Base-by-base conservation (phyloP, 2,888 invertebrate species). In the Urechis unicinctus region DNA sequence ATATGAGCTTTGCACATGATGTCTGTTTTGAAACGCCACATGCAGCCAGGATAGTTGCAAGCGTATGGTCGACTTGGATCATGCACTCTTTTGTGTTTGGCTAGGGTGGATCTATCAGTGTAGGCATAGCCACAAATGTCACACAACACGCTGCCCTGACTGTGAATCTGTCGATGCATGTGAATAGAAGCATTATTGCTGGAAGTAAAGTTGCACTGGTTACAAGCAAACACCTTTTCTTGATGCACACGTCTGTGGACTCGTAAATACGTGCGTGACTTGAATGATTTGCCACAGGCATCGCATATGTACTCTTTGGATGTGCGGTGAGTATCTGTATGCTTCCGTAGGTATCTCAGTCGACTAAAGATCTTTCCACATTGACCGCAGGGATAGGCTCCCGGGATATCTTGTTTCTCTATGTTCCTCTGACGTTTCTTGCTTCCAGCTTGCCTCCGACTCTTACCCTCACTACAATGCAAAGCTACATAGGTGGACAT, bases 11-110 rank as follows among this genome's bases (percentile, higher is more conserved):
- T 59, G 53, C 72, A 70, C 68, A 70, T 71, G 2, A 66, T 60
- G 49, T 74, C 71, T 2, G 69, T 68, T 50, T 70, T 68, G 56
- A 75, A 75, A 17, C 74, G 49, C 72, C 71, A 73, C 0, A 73
- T 72, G 58, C 74, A 74, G 0, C 69, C 73, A n/a, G 66, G 67
- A 53, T 63, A 69, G 6, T 61, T 64, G 54, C 74, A 75, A 0
- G 68, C 66, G 60, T 63, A 73, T 0, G 75, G 73, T 25, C 74
- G 65, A 31, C 50, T 60, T 3, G 58, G 54, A 52, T 75, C 74
- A 57, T 75, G 74, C n/a, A 75, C 75, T 26, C 66, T 64, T 56
- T 69, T 73, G 56, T 74, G 74, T 59, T 73, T 74, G 28, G 61
- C 64, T 30, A 75, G 56, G 0, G 75, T 73, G 1, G 73, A 68